Evolutionary conservation across 2,888 invertebrate species (phyloP), one percentile per base, ranked within the genome.

Genomic region (Luperina nickerlii): DNA sequence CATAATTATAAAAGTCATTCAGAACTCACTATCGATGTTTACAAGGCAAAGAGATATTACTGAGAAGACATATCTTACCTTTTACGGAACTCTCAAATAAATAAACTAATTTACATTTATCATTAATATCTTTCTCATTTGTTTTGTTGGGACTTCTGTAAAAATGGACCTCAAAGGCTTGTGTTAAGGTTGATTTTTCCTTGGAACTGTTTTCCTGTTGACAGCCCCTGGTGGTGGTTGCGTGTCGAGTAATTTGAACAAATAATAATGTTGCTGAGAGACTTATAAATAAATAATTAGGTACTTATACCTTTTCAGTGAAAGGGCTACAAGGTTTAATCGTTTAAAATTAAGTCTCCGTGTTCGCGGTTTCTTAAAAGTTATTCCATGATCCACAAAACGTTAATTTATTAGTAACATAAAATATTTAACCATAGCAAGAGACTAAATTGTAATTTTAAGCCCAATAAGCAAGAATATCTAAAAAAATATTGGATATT

Each of bases 241-340:
- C 78, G 79, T 88, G 85, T 67, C 78, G 79, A 78, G 84, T 87
- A 76, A 86, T 86, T 86, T 87, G 76, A 63, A 66, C 42, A 67
- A 79, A 81, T 79, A 74, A 68, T 70, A 69, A 85, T 70, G 74
- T 66, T 66, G 60, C 45, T 81, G 45, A 9, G 38, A 74, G 66
- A 54, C n/a, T 18, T 48, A 57, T 65, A 82, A 74, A 65, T 81
- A 78, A n/a, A 11, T 78, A 65, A 20, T 9, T 27, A 24, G 15
- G 42, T 51, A 15, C 5, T 57, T 54, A 32, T 32, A 27, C 1
- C 2, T 51, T 38, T 51, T 48, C 13, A 51, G 42, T 60, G 24
- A 80, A 78, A 78, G 48, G 42, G 5, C 15, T 51, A 20, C 11
- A n/a, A 7, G 6, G 8, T 69, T 54, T 77, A 42, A 51, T 51